Conservation (phyloP, 2,113 vertebrate species). For the Vireo altiloquus region DNA sequence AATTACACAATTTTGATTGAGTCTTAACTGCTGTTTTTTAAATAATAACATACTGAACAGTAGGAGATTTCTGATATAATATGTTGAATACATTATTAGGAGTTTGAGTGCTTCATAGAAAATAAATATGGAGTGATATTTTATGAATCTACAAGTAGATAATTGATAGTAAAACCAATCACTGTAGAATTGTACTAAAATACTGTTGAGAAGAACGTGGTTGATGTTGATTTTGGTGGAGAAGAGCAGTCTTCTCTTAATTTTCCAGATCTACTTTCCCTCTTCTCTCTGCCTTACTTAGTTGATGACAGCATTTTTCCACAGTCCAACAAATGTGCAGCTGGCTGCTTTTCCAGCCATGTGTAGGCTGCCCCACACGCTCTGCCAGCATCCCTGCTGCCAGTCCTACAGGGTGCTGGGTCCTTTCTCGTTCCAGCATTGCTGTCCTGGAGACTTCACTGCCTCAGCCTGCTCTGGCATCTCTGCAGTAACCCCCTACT, state of each 20-base stretch:
- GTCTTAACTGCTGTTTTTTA: background rate
- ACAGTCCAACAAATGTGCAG: background rate
- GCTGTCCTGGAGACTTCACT: background rate
- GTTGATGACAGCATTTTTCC: background rate
- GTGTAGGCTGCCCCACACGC: background rate
- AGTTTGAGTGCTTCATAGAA: background rate
- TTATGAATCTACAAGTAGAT: background rate
- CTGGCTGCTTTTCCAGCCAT: background rate
- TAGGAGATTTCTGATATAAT: background rate
- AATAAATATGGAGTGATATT: background rate
- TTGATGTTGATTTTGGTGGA: background rate
- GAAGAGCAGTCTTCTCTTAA: background rate
- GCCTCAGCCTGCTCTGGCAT: background rate
- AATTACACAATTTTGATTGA: background rate
- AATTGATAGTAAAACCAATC: background rate
- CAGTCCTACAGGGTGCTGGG: background rate
- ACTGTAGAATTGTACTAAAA: background rate
- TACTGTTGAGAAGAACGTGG: background rate
- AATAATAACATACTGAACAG: background rate
- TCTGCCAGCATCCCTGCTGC: constrained; percentile 4
- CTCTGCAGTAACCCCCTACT: background rate
- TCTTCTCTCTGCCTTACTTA: background rate
- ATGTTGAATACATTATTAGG: background rate
- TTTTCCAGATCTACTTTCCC: background rate
- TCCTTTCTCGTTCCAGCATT: background rate